Percentiles rank a stretch among this genome's conserved stretches.
These are phyloP conservation scores for Lydus trimaculatus DNA, from an alignment of 2,888 invertebrate genomes.

Conservation along the genomic window DNA sequence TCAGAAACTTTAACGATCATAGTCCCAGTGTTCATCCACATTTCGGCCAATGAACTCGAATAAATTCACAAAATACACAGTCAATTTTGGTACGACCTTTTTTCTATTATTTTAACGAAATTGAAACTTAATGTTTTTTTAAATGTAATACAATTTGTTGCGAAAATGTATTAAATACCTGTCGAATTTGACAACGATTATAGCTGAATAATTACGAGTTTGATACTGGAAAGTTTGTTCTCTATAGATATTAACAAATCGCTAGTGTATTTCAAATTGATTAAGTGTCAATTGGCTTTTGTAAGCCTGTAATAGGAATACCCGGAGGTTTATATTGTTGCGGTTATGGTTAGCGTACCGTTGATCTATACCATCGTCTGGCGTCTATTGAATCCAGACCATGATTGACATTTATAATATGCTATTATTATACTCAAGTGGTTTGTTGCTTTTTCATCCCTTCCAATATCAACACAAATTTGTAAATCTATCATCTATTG, in stretches of 20 bases:
- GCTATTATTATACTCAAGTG: not conserved
- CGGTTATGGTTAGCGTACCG: slow-evolving; percentile 9
- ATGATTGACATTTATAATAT: slow-evolving; percentile 12
- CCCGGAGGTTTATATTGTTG: slow-evolving; percentile 19
- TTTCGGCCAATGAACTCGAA: not conserved
- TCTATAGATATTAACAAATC: slow-evolving; percentile 11
- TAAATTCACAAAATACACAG: not conserved
- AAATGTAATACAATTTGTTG: not conserved
- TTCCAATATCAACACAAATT: not conserved
- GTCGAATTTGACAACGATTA: not conserved
- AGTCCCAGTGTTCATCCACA: not conserved
- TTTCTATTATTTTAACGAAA: not conserved
- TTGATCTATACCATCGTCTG: not conserved
- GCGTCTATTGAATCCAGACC: slow-evolving; percentile 4
- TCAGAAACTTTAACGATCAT: slow-evolving; percentile 3
- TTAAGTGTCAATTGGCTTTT: slow-evolving; percentile 29
- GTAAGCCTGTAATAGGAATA: slow-evolving; percentile 22
- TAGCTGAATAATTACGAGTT: not conserved
- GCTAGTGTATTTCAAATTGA: slow-evolving; percentile 25
- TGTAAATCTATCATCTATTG: not conserved
- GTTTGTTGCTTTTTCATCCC: not conserved
- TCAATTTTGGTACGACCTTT: not conserved
- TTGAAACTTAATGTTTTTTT: not conserved
- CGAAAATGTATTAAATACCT: not conserved
- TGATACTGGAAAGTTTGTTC: not conserved